Conservation (phyloP, 1,140 invertebrate genomes). For the Gryllus bimaculatus region DNA sequence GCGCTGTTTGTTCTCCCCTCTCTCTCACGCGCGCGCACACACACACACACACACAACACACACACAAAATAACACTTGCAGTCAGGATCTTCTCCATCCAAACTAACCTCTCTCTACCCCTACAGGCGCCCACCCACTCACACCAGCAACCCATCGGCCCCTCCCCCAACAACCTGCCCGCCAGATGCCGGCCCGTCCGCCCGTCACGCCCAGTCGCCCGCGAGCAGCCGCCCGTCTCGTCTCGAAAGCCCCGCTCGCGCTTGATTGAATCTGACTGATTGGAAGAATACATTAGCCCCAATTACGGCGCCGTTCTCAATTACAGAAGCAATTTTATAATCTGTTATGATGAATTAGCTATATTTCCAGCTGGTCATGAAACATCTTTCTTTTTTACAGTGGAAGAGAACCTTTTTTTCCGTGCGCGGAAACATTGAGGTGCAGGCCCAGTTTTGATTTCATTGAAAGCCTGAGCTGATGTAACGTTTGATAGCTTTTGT, state of each 20-base stretch:
- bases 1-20: too few relatives aligned
- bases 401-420: not conserved
- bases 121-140: too few relatives aligned
- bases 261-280: not conserved
- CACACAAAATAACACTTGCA: too few relatives aligned
- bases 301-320: not conserved
- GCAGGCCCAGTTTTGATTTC: not conserved
- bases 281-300: not conserved
- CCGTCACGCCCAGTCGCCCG: too few relatives aligned
- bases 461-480: not conserved
- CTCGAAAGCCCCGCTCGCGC: not conserved
- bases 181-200: too few relatives aligned
- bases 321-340: not conserved
- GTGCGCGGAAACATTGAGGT: not conserved
- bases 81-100: too few relatives aligned
- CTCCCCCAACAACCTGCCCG: too few relatives aligned
- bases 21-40: too few relatives aligned
- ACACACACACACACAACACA: too few relatives aligned
- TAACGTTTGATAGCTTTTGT: not conserved
- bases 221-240: not conserved
- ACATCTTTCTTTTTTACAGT: not conserved
- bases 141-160: too few relatives aligned
- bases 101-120: too few relatives aligned
- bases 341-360: not conserved
- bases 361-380: not conserved